Base-by-base conservation (phyloP, 2,113 vertebrate species). In the Pseudorectes ferrugineus region DNA sequence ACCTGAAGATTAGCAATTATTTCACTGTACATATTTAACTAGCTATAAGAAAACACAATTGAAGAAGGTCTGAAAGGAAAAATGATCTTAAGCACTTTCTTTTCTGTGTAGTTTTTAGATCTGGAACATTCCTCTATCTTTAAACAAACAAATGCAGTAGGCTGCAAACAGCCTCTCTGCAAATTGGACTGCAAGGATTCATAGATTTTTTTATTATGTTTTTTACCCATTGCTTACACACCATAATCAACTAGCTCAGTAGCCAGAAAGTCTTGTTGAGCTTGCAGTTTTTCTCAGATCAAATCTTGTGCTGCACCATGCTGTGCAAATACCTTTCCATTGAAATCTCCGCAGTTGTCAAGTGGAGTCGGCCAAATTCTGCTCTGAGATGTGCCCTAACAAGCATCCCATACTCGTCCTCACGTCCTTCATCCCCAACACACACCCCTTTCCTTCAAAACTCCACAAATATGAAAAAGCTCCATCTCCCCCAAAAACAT, bases 401-500 rank as follows among this genome's bases (percentile, higher is more conserved):
- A 80, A 82, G 12, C 14, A 76, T 51, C 22, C 20, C 31, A 65
- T 9, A 35, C 17, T 52, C 6, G 29, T 88, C 26, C n/a, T 68
- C 21, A 7, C 26, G 11, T 65, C 20, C 45, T 88, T 75, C 31
- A n/a, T 36, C 8, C 4, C 43, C 45, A 61, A 0, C 6, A 57
- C 5, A 33, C 2, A 12, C 2, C 8, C 7, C 5, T 63, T 82
- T 59, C 14, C 49, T 58, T 91, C n/a, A 59, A 46, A 89, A 22
- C 1, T 11, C 8, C 10, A 40, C 6, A 38, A 55, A 59, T 9
- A 16, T 7, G 16, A 36, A 51, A 57, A 51, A 16, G 13, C 7
- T 70, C 2, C 26, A 45, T n/a, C 3, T 2, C 12, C 12, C 13
- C n/a, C 9, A 16, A 67, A 74, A 45, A 4, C 1, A 6, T 6